Base-by-base conservation (phyloP, 2,888 invertebrate genomes). In the Sussaba pulchella region DNA sequence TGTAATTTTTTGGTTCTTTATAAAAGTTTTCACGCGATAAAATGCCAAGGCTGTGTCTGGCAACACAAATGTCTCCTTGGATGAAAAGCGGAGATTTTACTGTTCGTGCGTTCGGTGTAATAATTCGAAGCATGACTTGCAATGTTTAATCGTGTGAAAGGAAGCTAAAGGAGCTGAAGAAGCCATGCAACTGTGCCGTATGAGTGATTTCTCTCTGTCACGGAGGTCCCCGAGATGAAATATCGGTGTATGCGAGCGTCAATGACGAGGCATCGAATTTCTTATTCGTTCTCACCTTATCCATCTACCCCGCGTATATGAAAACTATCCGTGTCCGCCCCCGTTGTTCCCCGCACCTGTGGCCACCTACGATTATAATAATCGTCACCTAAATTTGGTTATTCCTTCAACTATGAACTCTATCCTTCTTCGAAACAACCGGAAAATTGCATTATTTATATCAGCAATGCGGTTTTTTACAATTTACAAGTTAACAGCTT, bases 241-340 rank as follows among this genome's bases (percentile, higher is more conserved):
- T 50, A 50, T 50, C 21, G 3, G 50, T 50, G 19, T 24, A 12
- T n/a, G n/a, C 12, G 50, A 50, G 21, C 21, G 21, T 50, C 50
- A 24, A 50, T 50, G 50, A 50, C 50, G 21, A 19, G 17, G 50
- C 50, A 50, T 50, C 50, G 50, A 50, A 50, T 50, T 50, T 50
- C 43, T 50, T 50, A 9, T 21, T 50, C 19, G 19, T 50, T 50
- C 50, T 21, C 21, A 9, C 50, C 50, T 21, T 21, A 2, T 50
- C 50, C 19, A 50, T 50, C 8, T 6, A 50, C 21, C 21, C 14
- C 5, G 45, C 5, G 14, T n/a, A 1, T 2, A 10, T 41, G 8
- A 0, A n/a, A n/a, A n/a, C n/a, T n/a, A n/a, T n/a, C n/a, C n/a
- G n/a, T n/a, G n/a, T n/a, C n/a, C n/a, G n/a, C n/a, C n/a, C n/a